Percentiles rank a stretch among this genome's conserved stretches.
These are phyloP conservation scores for Drosophila merina DNA, from an alignment of 2,888 invertebrate genomes.

Conservation along the genomic window DNA sequence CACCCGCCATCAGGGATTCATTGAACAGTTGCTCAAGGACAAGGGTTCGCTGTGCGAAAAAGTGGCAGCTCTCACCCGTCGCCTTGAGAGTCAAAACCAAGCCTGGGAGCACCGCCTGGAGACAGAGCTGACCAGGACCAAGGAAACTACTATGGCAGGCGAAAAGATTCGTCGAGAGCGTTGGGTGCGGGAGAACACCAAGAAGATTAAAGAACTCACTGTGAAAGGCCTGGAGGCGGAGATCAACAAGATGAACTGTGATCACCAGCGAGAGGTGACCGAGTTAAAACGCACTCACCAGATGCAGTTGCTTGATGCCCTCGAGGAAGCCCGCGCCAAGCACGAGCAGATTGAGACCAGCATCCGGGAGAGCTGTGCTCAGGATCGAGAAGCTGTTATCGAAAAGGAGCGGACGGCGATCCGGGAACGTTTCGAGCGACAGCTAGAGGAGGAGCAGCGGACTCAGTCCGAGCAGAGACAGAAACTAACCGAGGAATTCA, in stretches of 20 bases:
- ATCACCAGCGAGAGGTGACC: slow-evolving; percentile 88
- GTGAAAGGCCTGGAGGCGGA: slow-evolving; percentile 95
- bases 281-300: slow-evolving; percentile 85
- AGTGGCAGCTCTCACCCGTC: slow-evolving; percentile 82
- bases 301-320: slow-evolving; percentile 88
- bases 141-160: slow-evolving; percentile 90
- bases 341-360: slow-evolving; percentile 87
- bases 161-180: slow-evolving; percentile 90
- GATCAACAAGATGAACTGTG: slow-evolving; percentile 90
- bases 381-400: slow-evolving; percentile 87
- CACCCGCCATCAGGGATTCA: slow-evolving; percentile 92
- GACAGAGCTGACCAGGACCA: slow-evolving; percentile 89
- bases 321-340: slow-evolving; percentile 87
- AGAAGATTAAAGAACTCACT: slow-evolving; percentile 94
- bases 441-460: slow-evolving; percentile 85
- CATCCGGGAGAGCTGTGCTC: slow-evolving; percentile 86
- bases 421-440: slow-evolving; percentile 86
- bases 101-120: slow-evolving; percentile 90
- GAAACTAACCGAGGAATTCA: slow-evolving; percentile 84
- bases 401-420: slow-evolving; percentile 87
- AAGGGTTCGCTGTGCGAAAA: slow-evolving; percentile 90
- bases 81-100: slow-evolving; percentile 85
- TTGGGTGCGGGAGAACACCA: slow-evolving; percentile 93
- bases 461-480: slow-evolving; percentile 86
- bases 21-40: slow-evolving; percentile 92